Percentiles rank a stretch among this genome's conserved stretches.
These are phyloP conservation scores for Pygocentrus nattereri DNA, from an alignment of 2,797 vertebrate genomes.

Conservation along the genomic window DNA sequence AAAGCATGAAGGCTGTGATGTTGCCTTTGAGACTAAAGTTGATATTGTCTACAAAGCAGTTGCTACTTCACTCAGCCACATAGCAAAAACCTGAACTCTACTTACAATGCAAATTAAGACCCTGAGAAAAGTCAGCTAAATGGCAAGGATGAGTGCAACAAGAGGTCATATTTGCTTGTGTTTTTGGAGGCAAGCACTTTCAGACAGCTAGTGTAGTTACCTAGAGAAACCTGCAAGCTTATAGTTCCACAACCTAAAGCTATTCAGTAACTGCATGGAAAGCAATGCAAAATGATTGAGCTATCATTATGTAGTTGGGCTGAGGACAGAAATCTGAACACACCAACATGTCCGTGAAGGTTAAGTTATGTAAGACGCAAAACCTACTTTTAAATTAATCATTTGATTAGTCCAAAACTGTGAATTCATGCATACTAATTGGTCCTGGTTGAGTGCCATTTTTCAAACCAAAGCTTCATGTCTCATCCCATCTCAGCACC, in stretches of 20 bases:
- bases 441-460: not conserved
- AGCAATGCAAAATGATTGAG: not conserved
- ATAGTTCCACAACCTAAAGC: not conserved
- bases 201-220: not conserved
- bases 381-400: not conserved
- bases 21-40: not conserved
- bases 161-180: constrained; percentile 12
- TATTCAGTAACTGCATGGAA: not conserved
- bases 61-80: not conserved
- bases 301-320: not conserved
- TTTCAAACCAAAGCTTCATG: not conserved
- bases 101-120: constrained; percentile 4
- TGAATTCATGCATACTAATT: not conserved
- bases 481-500: constrained; percentile 1
- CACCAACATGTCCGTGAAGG: not conserved
- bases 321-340: not conserved
- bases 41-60: constrained; percentile 20
- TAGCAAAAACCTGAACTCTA: not conserved
- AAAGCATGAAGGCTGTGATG: constrained; percentile 18
- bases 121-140: not conserved
- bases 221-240: not conserved
- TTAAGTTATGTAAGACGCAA: constrained; percentile 10
- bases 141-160: not conserved
- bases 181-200: constrained; percentile 1
- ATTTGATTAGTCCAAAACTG: constrained; percentile 8